phyloP scores from a whole-genome alignment of 2,113 vertebrate species.

The Miniopterus natalensis region DNA sequence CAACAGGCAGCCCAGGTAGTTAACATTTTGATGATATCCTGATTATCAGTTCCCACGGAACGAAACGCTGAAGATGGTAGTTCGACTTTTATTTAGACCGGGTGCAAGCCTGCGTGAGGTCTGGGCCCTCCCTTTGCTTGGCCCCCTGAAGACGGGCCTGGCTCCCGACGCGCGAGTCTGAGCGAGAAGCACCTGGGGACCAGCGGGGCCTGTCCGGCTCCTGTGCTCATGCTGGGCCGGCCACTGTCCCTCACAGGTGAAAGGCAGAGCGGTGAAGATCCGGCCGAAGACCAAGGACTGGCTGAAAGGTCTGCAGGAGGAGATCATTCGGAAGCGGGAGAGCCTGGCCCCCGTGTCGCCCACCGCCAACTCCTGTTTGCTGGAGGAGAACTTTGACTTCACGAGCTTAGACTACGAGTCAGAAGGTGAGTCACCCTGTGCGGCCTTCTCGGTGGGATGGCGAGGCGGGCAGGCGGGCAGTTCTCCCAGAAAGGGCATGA shows the following conservation, averaged over 20 bases:
- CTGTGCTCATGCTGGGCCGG: rapidly evolving
- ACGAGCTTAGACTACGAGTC: slow-evolving; percentile 90
- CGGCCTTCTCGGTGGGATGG: rapidly evolving
- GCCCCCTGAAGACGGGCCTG: neutral
- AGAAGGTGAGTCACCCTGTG: slow-evolving; percentile 84
- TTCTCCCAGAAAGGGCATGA: rapidly evolving
- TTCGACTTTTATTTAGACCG: neutral
- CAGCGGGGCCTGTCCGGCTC: rapidly evolving
- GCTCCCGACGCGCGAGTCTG: rapidly evolving
- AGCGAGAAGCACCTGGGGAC: neutral
- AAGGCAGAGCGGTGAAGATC: slow-evolving; percentile 88
- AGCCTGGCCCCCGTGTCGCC: slow-evolving; percentile 87
- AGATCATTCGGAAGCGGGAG: slow-evolving; percentile 88
- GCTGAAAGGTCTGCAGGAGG: slow-evolving; percentile 89
- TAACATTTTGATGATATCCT: neutral
- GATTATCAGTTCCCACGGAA: neutral
- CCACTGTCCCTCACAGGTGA: slow-evolving; percentile 81
- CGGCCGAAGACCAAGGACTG: slow-evolving; percentile 90
- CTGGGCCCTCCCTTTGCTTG: rapidly evolving
- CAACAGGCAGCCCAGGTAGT: neutral
- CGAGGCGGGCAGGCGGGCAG: neutral
- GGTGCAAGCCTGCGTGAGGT: neutral
- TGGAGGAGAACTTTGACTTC: slow-evolving; percentile 91
- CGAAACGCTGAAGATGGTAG: neutral
- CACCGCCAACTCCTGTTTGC: slow-evolving; percentile 88